Base-by-base conservation (phyloP, 2,888 invertebrate species). In the Drosophila borealis region DNA sequence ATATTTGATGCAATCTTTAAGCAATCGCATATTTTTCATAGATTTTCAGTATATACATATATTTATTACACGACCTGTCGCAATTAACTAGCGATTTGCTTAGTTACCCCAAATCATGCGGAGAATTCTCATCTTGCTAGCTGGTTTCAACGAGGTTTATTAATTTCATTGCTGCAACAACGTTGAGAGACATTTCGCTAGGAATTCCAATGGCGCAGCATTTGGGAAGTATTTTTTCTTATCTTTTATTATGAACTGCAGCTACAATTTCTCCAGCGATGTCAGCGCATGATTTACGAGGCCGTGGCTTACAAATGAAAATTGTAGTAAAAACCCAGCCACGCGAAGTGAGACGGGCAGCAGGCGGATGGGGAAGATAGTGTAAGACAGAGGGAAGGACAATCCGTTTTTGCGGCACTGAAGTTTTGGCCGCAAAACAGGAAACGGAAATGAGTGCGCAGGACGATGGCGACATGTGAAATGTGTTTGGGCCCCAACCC, bases 251-350 rank as follows among this genome's bases (percentile, higher is more conserved):
- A 87, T 83, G 79, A 83, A 81, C 85, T 87, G 78, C 79, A 84
- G 84, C 76, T 81, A 83, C 74, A 86, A 87, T 78, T 84, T 81
- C 81, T 84, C 75, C 68, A 46, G 78, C 73, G 62, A 72, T 83
- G 85, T 83, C 88, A 87, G 79, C 84, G 85, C 80, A 87, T 83
- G 82, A 83, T 87, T 83, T 87, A 87, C 85, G 88, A 79, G 75
- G 70, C 65, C 70, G 64, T 76, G 69, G 75, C 74, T 72, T 79
- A 75, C 79, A 86, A 83, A 83, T 79, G 82, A 87, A 87, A 87
- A 75, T 87, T 81, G 85, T 84, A 71, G 68, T 66, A 81, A 84
- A 84, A 84, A 78, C 68, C 56, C 70, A 25, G 46, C 21, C 46
- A 19, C n/a, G 17, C 29, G 14, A 13, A 29, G 39, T 10, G 25